Evolutionary conservation across 1,140 invertebrate species (phyloP), one percentile per base, ranked within the genome.

Genomic region (Agraylea sexmaculata): DNA sequence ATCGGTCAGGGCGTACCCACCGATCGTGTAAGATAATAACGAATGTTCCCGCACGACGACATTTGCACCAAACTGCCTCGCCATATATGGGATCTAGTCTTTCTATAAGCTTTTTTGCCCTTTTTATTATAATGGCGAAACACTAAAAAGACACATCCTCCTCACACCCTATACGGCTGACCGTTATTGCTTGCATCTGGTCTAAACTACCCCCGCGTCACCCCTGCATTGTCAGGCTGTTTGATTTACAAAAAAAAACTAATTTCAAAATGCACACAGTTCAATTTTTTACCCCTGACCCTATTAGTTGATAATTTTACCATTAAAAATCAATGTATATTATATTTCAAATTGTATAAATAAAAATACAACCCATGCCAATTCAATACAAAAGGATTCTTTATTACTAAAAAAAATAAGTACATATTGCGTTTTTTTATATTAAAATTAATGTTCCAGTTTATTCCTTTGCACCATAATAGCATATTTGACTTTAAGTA

Each of bases 61-160:
- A 49, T 49, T 49, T 49, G 47, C 36, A 21, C 40, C 37, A 28
- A 49, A 49, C 47, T 31, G 47, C 47, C 41, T 42, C 40, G 42
- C 40, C 46, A 40, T 13, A 18, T 36, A 12, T 25, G 23, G 23
- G 7, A 8, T 25, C 23, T 25, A 12, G 12, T 12, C 7, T 25
- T 25, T 25, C n/a, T n/a, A n/a, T n/a, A n/a, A 39, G 37, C 38
- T 32, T 49, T 48, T 49, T 49, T 45, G 30, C 44, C 47, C 43
- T 49, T 49, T 49, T 49, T 49, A 49, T 49, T 49, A 49, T 49
- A 46, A 49, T 49, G 47, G 43, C 40, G 47, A 49, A 49, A 43
- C 42, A 40, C 34, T 49, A 49, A 46, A 49, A 49, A 49, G 43
- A 35, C 47, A 49, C 37, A 40, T 49, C 43, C 44, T 44, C 16